Evolutionary conservation across 2,797 vertebrate species (phyloP).

Genomic region (Hipposideros larvatus): DNA sequence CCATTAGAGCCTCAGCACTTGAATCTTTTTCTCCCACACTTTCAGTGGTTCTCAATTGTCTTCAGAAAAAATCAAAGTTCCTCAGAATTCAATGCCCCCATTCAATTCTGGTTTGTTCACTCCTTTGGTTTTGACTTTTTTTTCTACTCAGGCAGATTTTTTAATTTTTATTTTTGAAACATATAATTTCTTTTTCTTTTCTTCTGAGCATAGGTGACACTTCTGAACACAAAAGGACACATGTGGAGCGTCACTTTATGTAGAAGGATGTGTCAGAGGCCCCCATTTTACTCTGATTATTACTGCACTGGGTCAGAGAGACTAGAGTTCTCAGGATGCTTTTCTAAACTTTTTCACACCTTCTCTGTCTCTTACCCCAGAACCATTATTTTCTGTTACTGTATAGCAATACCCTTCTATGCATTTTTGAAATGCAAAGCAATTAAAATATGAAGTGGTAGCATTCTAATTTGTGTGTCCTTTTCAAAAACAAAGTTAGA

Average conservation of each 20-base stretch:
- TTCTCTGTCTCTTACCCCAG: not conserved
- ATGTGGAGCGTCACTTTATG: not conserved
- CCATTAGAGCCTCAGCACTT: not conserved
- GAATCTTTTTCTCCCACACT: not conserved
- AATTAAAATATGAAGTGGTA: conserved; percentile 46
- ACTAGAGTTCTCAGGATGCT: not conserved
- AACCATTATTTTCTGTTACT: not conserved
- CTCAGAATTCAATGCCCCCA: not conserved
- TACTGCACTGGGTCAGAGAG: not conserved
- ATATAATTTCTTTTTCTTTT: not conserved
- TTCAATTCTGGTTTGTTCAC: not conserved
- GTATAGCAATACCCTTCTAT: not conserved
- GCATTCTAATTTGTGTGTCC: not conserved
- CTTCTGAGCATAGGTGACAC: not conserved
- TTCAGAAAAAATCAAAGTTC: not conserved
- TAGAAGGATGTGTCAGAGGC: not conserved
- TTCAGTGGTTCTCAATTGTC: not conserved
- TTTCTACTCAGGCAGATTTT: not conserved
- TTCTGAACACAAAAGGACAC: too few species aligned
- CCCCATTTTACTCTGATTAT: not conserved
- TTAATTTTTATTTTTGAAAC: not conserved
- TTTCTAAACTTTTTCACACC: not conserved
- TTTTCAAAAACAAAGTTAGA: conserved; percentile 61
- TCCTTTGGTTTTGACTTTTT: not conserved
- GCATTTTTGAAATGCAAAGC: conserved; percentile 43